Percentiles rank a stretch among this genome's conserved stretches.
Conservation (phyloP, 2,888 invertebrate species). For the Dynastes grantii region DNA sequence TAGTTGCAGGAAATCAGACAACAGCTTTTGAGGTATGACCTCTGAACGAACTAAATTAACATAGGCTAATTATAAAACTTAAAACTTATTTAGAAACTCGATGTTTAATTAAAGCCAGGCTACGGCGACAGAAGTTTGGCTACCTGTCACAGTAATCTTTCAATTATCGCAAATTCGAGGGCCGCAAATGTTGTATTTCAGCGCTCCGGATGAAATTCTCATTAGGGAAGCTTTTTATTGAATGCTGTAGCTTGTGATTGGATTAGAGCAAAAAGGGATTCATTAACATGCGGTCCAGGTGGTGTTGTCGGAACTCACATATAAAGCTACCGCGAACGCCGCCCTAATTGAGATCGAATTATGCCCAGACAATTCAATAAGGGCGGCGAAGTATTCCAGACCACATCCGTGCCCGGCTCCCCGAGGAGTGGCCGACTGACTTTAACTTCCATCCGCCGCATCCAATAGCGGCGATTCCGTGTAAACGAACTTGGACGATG, state of each 20-base stretch:
- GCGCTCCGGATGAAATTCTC: background rate
- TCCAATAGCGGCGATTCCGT: background rate
- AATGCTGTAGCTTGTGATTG: conserved; percentile 21
- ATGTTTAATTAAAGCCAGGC: no score
- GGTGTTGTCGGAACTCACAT: conserved; percentile 29
- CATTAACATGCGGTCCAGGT: conserved; percentile 43
- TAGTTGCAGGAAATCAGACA: no score
- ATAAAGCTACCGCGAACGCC: conserved; percentile 28
- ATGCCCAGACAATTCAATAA: conserved; percentile 40
- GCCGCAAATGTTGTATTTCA: conserved; percentile 1
- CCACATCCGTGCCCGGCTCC: conserved; percentile 33
- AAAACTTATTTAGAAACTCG: no score
- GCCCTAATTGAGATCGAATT: conserved; percentile 42
- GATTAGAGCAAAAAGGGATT: conserved; percentile 30
- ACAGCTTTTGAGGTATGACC: no score
- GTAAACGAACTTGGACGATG: conserved; percentile 28
- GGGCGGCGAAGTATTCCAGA: conserved; percentile 30
- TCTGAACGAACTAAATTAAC: no score
- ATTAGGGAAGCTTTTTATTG: conserved; percentile 21
- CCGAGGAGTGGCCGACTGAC: conserved; percentile 7
- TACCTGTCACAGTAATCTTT: conserved; percentile 4
- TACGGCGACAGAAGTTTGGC: background rate
- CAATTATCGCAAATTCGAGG: background rate
- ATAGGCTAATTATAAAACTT: no score
- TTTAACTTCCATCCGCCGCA: background rate